phyloP scores from a whole-genome alignment of 2,797 vertebrate species.

The Eidolon dupreanum region DNA sequence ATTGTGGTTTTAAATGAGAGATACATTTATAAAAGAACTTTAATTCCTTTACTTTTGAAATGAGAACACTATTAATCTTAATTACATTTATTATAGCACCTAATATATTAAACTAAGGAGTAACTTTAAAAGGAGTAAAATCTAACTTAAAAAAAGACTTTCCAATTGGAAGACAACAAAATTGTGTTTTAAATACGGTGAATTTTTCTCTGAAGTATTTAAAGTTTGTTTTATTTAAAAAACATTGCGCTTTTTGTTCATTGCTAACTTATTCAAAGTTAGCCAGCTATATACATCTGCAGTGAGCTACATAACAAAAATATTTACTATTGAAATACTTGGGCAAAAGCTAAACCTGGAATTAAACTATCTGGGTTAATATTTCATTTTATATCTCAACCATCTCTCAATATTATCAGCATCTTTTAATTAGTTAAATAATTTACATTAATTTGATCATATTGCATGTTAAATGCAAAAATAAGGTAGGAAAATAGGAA shows the following conservation, averaged over 20 bases:
- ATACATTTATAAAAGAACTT: conserved; percentile 54
- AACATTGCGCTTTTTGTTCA: neutral
- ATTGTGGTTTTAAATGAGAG: conserved; percentile 50
- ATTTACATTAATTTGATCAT: neutral
- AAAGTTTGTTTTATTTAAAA: neutral
- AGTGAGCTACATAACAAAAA: neutral
- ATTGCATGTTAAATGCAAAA: neutral
- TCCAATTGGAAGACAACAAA: neutral
- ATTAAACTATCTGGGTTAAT: neutral
- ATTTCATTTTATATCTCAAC: neutral
- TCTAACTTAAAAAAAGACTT: neutral
- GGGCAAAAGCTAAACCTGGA: neutral
- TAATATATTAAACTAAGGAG: conserved; percentile 34
- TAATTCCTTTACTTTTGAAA: conserved; percentile 53
- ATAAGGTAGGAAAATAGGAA: neutral
- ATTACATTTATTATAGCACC: conserved; percentile 42
- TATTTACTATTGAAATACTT: neutral
- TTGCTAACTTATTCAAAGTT: neutral
- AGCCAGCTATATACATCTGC: neutral
- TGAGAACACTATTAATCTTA: conserved; percentile 40
- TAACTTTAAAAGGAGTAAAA: conserved; percentile 42
- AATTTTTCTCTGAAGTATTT: neutral
- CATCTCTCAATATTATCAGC: neutral
- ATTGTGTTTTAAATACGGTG: neutral
- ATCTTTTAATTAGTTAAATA: neutral